Conservation (phyloP, 2,888 invertebrate species). For the Steromphala cineraria region DNA sequence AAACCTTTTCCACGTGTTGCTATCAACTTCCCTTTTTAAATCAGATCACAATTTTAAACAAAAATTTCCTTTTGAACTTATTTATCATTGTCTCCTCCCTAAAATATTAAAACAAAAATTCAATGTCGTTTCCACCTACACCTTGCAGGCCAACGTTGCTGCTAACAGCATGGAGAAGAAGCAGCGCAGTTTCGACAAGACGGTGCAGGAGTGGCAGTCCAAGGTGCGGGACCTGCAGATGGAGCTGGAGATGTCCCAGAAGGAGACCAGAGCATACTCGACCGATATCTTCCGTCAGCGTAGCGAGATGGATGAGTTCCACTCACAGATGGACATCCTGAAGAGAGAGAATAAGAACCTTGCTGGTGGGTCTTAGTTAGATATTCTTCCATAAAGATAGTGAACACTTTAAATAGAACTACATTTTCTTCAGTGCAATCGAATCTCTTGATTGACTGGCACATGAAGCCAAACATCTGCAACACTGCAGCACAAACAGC, state of each 20-base stretch:
- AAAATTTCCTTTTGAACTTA: no score
- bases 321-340: conserved; percentile 97
- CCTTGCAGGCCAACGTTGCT: conserved; percentile 61
- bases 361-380: conserved; percentile 83
- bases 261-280: conserved; percentile 99
- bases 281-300: conserved; percentile 99
- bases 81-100: no score
- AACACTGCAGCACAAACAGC: no score
- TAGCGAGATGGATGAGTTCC: conserved; percentile 95
- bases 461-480: no score
- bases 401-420: no score
- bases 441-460: no score
- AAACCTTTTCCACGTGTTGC: no score
- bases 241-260: conserved; percentile 98
- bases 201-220: conserved; percentile 99
- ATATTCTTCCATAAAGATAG: no score
- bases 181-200: conserved; percentile 99
- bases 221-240: conserved; percentile 90
- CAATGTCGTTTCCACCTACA: background rate
- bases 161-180: conserved; percentile 98
- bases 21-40: no score
- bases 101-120: no score
- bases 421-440: no score
- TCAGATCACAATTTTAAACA: no score
- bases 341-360: conserved; percentile 99